A percentile compares a stretch with the other conserved stretches of the same genome.
Conservation (phyloP, 2,113 vertebrate species). For the Mirza zaza region DNA sequence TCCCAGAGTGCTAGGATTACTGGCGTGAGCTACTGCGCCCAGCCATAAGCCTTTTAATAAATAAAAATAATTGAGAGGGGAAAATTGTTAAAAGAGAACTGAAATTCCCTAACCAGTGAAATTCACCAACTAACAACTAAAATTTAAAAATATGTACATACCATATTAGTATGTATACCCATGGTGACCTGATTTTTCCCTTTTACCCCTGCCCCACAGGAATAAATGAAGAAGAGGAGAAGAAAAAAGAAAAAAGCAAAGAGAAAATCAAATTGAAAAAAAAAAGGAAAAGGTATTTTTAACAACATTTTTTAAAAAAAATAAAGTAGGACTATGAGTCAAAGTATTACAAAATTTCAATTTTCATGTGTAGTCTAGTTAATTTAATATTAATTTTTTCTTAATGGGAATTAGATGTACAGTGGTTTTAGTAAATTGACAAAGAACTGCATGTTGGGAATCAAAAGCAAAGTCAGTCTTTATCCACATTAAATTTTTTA, state of each 20-base stretch:
- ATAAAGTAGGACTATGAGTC: neutral
- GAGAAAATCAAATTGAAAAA: constrained; percentile 89
- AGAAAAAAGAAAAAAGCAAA: constrained; percentile 91
- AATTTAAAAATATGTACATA: neutral
- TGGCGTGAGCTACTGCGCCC: no score
- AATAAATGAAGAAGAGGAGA: constrained; percentile 87
- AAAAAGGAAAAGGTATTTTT: constrained; percentile 88
- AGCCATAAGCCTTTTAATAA: neutral
- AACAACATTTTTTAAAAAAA: neutral
- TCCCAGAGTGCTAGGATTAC: no score
- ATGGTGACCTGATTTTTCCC: neutral
- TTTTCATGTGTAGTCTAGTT: neutral
- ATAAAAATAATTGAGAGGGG: constrained; percentile 4
- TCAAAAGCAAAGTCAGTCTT: neutral
- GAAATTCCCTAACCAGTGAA: neutral
- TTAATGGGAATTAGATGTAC: neutral
- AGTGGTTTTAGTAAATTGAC: neutral
- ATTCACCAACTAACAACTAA: neutral
- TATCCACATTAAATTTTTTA: constrained; percentile 19
- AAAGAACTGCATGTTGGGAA: neutral
- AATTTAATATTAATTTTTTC: neutral
- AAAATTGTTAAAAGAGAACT: neutral
- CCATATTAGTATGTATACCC: neutral
- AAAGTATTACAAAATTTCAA: neutral
- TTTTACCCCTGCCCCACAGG: constrained; percentile 74